Conservation (phyloP, 1,140 invertebrate genomes). For the Drosophila willistoni region DNA sequence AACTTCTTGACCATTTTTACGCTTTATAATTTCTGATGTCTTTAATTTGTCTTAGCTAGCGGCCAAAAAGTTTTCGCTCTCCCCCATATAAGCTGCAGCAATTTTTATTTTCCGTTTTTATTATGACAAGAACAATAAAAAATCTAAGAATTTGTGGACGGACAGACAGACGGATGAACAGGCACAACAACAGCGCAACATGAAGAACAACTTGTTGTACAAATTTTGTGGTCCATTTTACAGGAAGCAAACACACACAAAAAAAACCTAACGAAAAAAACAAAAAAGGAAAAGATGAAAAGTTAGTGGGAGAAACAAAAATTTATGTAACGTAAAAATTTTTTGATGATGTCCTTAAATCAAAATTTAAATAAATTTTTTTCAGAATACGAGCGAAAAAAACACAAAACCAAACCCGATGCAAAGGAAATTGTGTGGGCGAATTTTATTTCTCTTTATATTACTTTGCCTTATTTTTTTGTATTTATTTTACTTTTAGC, state of each 20-base stretch:
- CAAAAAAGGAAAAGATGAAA: slow-evolving; percentile 51
- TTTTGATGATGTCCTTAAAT: slow-evolving; percentile 81
- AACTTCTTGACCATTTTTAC: slow-evolving; percentile 65
- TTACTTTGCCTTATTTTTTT: slow-evolving; percentile 40
- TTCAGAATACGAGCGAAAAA: slow-evolving; percentile 11
- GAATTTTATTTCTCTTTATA: slow-evolving; percentile 55
- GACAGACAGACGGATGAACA: not conserved
- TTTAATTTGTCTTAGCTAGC: slow-evolving; percentile 74
- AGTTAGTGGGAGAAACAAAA: slow-evolving; percentile 55
- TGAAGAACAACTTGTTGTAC: slow-evolving; percentile 69
- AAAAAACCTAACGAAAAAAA: not conserved
- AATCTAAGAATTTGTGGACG: slow-evolving; percentile 7
- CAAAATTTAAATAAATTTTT: slow-evolving; percentile 80
- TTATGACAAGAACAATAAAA: slow-evolving; percentile 65
- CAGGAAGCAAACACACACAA: slow-evolving; percentile 21
- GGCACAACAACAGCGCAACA: not conserved
- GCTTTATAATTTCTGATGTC: slow-evolving; percentile 79
- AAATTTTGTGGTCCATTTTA: slow-evolving; percentile 79
- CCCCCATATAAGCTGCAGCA: slow-evolving; percentile 56
- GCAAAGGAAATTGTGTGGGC: slow-evolving; percentile 7
- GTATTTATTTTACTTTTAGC: slow-evolving; percentile 21
- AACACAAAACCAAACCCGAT: not conserved
- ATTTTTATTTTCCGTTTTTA: slow-evolving; percentile 67
- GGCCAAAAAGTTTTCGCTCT: slow-evolving; percentile 15
- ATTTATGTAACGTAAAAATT: slow-evolving; percentile 80